Base-by-base conservation (phyloP, 2,888 invertebrate species). In the Eulithis testata region DNA sequence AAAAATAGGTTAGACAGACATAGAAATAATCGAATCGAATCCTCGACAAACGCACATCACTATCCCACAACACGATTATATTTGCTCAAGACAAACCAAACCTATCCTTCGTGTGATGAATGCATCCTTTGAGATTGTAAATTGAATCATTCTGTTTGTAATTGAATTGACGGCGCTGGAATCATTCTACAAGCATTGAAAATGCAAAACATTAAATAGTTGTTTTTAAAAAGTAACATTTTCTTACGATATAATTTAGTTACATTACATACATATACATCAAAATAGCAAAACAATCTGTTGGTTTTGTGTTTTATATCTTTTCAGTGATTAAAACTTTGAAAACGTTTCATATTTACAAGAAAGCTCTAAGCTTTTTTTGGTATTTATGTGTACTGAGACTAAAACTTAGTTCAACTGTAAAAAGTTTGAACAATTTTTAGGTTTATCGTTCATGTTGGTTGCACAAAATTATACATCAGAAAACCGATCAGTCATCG, bases 101-200 rank as follows among this genome's bases (percentile, higher is more conserved):
- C 68, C 70, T 68, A 71, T 68, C 66, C 65, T 54, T 59, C 60
- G 58, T 63, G 69, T 78, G 84, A 84, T 84, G 86, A 85, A 87
- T 85, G 82, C 75, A 76, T 78, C 78, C 77, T 80, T 82, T 82
- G 81, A 81, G 77, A 83, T 80, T 82, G 81, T 84, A 84, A 85
- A 85, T 84, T 80, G 81, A 76, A 79, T 77, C 84, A 86, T 83
- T 83, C 79, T 78, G 83, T 81, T 71, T 74, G 76, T 76, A 72
- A 70, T 77, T 76, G 76, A 76, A 74, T 74, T 63, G 73, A 74
- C 66, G 37, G 53, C 14, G 12, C 14, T 52, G 37, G 14, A 52
- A 31, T 52, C 9, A 9, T 47, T 47, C 47, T 14, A 52, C 31
- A 31, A 14, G 12, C 37, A 53, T 9, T 40, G 37, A 37, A 52